Evolutionary conservation across 2,888 invertebrate genomes (phyloP), one percentile per base, ranked within the genome.

Genomic region (Chydorus sphaericus): DNA sequence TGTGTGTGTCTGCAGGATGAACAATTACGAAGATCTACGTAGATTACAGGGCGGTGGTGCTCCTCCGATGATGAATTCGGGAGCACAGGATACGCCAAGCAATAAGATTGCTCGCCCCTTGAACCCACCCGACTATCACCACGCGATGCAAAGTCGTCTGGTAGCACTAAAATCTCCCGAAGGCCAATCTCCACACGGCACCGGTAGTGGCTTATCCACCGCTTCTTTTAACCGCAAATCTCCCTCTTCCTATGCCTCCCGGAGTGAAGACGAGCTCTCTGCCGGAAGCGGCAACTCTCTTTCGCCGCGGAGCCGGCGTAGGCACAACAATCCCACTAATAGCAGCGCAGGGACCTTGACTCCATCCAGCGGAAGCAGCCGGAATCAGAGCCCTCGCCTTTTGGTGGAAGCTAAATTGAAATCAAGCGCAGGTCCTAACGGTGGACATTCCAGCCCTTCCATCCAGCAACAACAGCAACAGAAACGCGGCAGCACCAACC

Each of bases 381-480:
- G 78, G 38, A 79, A 78, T 65, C 78, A 79, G 59, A 79, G 79
- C 62, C 80, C 80, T 1, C 67, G 79, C 48, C 75, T 77, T 8
- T 69, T 74, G 54, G 58, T 56, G 11, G 58, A 55, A 48, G 55
- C 55, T n/a, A 48, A 49, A 26, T 20, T 52, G 3, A 52, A 52
- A 37, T 18, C 54, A 20, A 26, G 28, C 48, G 30, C 28, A 10
- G 37, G 49, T 29, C 39, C 39, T 14, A 54, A 52, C 48, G 38
- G 54, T 38, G 33, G 23, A 26, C 23, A 44, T 23, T 20, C 36
- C 1, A 23, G 36, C 52, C 33, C 36, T 23, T 77, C 79, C 11
- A 78, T 79, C 66, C 67, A 84, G 29, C 83, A 90, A 73, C 88
- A 91, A 68, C 90, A 92, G 67, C 72, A n/a, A n/a, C 48, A 31